A percentile compares a stretch with the other conserved stretches of the same genome.
Conservation (phyloP, 2,797 vertebrate species). For the Lagorchestes hirsutus region DNA sequence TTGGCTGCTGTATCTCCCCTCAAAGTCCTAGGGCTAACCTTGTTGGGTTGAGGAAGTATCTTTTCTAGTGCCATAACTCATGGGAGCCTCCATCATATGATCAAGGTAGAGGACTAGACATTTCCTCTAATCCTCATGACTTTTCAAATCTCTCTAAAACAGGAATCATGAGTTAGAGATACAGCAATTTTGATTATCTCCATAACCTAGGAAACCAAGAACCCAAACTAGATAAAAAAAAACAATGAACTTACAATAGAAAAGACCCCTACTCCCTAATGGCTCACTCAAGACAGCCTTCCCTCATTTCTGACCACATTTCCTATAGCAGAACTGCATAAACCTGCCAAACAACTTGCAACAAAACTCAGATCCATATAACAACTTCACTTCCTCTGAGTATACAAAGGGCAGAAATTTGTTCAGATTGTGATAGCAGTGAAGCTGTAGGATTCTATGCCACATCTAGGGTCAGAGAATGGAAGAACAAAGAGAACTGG, state of each 20-base stretch:
- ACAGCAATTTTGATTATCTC: neutral
- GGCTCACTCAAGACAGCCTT: too few species aligned
- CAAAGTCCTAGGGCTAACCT: neutral
- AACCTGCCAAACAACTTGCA: too few species aligned
- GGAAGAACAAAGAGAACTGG: too few species aligned
- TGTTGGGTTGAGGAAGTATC: neutral
- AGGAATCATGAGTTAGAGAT: neutral
- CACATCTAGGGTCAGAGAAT: too few species aligned
- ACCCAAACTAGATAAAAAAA: neutral
- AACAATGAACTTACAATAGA: neutral
- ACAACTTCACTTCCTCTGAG: too few species aligned
- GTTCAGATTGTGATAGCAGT: too few species aligned
- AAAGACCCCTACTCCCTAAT: too few species aligned
- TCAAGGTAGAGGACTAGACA: neutral
- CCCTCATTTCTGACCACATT: too few species aligned
- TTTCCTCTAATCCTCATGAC: neutral
- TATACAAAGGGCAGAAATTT: too few species aligned
- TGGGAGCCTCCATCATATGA: neutral
- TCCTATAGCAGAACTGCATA: too few species aligned
- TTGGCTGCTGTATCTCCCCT: neutral
- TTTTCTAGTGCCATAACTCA: neutral
- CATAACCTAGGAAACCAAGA: neutral
- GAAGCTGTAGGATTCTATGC: too few species aligned
- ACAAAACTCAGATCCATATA: too few species aligned
- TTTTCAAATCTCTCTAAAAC: neutral